Percentiles rank a stretch among this genome's conserved stretches.
Conservation (phyloP, 2,113 vertebrate species). For the Microtus pennsylvanicus region DNA sequence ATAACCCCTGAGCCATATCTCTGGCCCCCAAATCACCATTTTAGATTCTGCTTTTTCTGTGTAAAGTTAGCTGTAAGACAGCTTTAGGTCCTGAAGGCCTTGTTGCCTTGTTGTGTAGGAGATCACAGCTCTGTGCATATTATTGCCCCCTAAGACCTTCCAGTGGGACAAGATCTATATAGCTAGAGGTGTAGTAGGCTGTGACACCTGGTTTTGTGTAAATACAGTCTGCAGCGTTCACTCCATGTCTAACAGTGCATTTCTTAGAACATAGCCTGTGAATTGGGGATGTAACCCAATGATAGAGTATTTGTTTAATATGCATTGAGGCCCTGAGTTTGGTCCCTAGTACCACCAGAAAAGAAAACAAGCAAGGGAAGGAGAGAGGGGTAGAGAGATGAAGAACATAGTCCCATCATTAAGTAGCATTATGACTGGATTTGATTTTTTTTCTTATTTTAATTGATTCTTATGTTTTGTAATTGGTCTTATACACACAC, state of each 20-base stretch:
- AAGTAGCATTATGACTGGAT: background rate
- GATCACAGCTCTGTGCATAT: background rate
- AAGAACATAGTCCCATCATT: background rate
- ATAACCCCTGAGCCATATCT: background rate
- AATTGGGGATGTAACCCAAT: background rate
- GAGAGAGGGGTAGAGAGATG: no score
- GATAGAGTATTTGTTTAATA: background rate
- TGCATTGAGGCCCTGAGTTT: background rate
- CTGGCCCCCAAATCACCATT: background rate
- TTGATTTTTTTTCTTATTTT: slow-evolving; percentile 20
- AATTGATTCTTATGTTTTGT: background rate
- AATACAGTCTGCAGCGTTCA: background rate
- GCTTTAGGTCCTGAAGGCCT: background rate
- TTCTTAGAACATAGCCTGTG: background rate
- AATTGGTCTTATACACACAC: background rate
- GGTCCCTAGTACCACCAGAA: background rate
- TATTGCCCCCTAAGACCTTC: background rate
- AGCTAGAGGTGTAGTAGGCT: background rate
- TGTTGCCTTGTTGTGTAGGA: background rate
- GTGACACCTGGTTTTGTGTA: background rate
- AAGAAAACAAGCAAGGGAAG: background rate
- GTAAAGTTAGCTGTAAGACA: background rate
- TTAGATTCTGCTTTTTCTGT: background rate
- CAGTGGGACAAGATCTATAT: background rate
- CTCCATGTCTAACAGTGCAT: background rate